Base-by-base conservation (phyloP, 2,797 vertebrate genomes). In the Silurus lanzhouensis region DNA sequence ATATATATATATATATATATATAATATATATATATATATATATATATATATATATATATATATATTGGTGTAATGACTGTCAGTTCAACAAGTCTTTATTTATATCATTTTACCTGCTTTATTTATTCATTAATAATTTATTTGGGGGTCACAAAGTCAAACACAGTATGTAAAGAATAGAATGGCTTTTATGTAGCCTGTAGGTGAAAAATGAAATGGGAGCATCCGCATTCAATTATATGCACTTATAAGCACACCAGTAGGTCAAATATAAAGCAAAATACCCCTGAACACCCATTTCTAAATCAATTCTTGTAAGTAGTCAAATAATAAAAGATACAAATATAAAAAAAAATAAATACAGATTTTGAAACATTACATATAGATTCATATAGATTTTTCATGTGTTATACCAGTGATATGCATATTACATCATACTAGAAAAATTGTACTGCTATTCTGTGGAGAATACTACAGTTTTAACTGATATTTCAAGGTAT, bases 41-140 rank as follows among this genome's bases (percentile, higher is more conserved):
- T 48, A 48, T 48, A 48, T 48, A 48, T 6, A 48, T 9, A 48
- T 9, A 48, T 9, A 12, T 46, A 22, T 61, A 46, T 63, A 63
- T 61, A 61, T 44, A 44, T 44, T 15, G 20, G n/a, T 46, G 13
- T 63, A 14, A 63, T 63, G 31, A 44, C 25, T n/a, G 20, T 78
- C 64, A 75, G 67, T 58, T 83, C 63, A 70, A 63, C 86, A 77
- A 90, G 87, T 88, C 80, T 83, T 82, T 82, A 81, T 87, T 83
- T 38, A 83, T 83, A 79, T 67, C 0, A 64, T 77, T 75, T 71
- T 89, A 88, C 89, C 44, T 66, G 52, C 15, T 61, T 79, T 63
- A 57, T 78, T 44, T 78, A 22, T 61, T 78, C 27, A 31, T 58
- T 5, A 44, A 61, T 78, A 78, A 22, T 25, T 61, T 4, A 61